Base-by-base conservation (phyloP, 2,113 vertebrate species). In the Xenotilapia flavipinnis region DNA sequence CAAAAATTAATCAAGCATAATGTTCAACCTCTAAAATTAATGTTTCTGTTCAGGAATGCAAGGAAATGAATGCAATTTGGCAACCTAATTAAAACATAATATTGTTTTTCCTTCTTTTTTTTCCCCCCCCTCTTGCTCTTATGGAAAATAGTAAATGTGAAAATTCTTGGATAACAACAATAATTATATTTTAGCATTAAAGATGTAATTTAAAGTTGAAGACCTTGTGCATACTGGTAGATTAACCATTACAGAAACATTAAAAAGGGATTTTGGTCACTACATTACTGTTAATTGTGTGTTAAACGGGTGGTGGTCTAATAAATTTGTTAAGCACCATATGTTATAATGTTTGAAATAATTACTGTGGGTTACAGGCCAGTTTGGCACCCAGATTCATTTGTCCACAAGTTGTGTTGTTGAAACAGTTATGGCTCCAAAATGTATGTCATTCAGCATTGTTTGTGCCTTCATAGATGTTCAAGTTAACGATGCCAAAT, bases 41-140 rank as follows among this genome's bases (percentile, higher is more conserved):
- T 38, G 31, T 65, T 38, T 38, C 31, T 65, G 17, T 65, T 65
- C 60, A 21, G 33, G 33, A 65, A n/a, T 21, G 60, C 33, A 38
- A 38, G 60, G 17, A 65, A 65, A 38, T 65, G 2, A 65, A 36
- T 65, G 60, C 10, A 65, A 38, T 65, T 65, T 38, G 19, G 10
- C 19, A 38, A 38, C 33, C 33, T 5, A 38, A 38, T 38, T 38
- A 65, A 65, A 65, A 65, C 10, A 21, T 38, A 36, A 62, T 62
- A 36, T 62, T 65, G 60, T 38, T 65, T 38, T 13, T 38, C 10
- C 19, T 3, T 38, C 12, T 62, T 60, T 60, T 38, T 38, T 62
- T 60, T 60, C 0, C 0, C 1, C 3, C 0, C 28, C 9, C 0
- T 7, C 58, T 38, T 65, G 60, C 33, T 65, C 19, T 38, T 65